Conservation (phyloP, 2,113 vertebrate species). For the Malaclemys terrapin region DNA sequence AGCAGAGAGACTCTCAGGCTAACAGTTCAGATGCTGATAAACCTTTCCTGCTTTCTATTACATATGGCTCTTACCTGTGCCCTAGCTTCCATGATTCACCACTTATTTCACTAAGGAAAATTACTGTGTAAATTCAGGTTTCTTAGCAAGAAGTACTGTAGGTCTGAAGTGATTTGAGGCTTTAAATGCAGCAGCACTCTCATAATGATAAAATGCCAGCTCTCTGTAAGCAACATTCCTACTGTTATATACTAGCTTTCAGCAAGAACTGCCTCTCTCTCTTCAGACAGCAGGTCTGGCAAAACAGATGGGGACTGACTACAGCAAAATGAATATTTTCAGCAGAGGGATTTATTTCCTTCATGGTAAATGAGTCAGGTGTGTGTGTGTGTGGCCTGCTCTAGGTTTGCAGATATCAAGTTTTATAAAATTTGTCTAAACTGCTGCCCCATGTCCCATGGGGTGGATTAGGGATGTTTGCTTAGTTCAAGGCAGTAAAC, state of each 20-base stretch:
- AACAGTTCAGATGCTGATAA: background rate
- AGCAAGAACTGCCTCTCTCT: conserved; percentile 12
- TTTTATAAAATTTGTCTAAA: background rate
- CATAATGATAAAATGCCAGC: background rate
- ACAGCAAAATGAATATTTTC: conserved; percentile 34
- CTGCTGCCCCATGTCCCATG: rapidly evolving
- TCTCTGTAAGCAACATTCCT: conserved; percentile 15
- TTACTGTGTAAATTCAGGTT: background rate
- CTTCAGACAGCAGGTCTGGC: background rate
- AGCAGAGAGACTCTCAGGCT: background rate
- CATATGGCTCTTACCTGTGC: background rate
- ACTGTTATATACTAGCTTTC: conserved; percentile 1
- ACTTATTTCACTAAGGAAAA: background rate
- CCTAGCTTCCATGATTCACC: rapidly evolving
- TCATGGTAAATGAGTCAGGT: background rate
- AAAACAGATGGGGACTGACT: conserved; percentile 1
- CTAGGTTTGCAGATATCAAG: background rate
- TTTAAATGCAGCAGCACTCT: conserved; percentile 27
- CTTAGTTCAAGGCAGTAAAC: background rate
- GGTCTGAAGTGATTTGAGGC: background rate
- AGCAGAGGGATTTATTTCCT: conserved; percentile 26
- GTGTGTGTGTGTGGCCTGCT: background rate
- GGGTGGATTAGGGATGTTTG: background rate
- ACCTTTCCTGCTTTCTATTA: background rate
- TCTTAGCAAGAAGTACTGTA: conserved; percentile 10